Conservation (phyloP, 2,113 vertebrate species). For the Notothenia rossii region DNA sequence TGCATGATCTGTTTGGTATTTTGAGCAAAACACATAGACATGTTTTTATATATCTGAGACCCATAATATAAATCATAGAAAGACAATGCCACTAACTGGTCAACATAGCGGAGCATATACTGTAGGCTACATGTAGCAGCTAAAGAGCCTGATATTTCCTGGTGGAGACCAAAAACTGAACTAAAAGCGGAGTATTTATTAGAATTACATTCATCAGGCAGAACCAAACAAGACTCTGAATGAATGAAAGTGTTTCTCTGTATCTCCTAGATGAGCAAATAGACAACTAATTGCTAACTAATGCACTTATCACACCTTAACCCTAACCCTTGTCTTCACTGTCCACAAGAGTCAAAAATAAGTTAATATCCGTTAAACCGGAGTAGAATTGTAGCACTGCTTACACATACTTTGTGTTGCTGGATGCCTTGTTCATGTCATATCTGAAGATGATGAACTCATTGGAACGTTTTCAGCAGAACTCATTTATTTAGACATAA, state of each 20-base stretch:
- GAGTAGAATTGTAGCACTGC: background rate
- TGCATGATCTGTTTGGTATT: no score
- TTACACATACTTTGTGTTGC: background rate
- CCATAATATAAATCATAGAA: no score
- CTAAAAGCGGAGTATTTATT: background rate
- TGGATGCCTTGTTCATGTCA: background rate
- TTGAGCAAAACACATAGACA: no score
- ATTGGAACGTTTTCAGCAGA: background rate
- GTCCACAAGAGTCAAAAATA: background rate
- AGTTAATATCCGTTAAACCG: background rate
- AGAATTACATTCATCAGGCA: background rate
- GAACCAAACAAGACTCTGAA: background rate
- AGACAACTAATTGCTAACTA: background rate
- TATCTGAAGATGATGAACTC: background rate
- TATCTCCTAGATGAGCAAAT: background rate
- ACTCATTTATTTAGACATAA: background rate
- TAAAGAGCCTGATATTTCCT: background rate
- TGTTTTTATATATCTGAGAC: no score
- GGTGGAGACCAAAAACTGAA: slow-evolving; percentile 1
- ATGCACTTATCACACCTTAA: background rate
- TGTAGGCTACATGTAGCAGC: no score
- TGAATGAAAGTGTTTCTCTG: background rate
- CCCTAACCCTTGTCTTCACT: no score
- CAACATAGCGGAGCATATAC: background rate
- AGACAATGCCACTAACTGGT: background rate